A percentile compares a stretch with the other conserved stretches of the same genome.
phyloP scores from a whole-genome alignment of 2,113 vertebrate genomes.

The Rhinopomastus cyanomelas region DNA sequence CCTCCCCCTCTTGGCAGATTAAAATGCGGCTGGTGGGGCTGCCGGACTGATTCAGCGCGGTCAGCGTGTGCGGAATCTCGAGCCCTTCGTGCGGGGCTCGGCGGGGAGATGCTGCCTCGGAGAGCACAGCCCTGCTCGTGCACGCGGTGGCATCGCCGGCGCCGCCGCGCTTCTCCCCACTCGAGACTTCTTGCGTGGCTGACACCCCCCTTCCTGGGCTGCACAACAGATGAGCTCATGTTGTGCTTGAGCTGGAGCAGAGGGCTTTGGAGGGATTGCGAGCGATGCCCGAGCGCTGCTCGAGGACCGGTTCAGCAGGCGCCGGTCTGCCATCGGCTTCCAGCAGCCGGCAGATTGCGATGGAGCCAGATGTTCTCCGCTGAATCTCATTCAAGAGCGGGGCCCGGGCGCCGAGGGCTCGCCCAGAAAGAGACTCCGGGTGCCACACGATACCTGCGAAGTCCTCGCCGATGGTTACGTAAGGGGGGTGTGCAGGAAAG shows the following conservation, averaged over 20 bases:
- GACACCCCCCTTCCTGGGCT: not conserved
- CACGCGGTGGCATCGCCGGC: not conserved
- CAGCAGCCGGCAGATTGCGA: not conserved
- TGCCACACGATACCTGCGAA: not conserved
- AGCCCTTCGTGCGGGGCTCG: accelerated
- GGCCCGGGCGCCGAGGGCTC: not conserved
- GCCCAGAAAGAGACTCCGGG: not conserved
- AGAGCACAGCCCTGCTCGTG: not conserved
- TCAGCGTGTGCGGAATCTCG: not conserved
- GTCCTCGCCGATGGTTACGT: not conserved
- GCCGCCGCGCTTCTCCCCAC: not conserved
- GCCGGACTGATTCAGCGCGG: not conserved
- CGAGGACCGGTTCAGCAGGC: not conserved
- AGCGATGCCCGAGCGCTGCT: not conserved
- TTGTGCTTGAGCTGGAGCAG: not conserved
- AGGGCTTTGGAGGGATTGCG: not conserved
- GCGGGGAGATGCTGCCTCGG: accelerated
- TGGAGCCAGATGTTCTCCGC: not conserved
- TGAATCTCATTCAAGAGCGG: not conserved
- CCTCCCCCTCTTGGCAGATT: not conserved
- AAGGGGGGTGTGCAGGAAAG: not conserved
- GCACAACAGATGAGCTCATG: not conserved
- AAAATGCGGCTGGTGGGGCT: not conserved
- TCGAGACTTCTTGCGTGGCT: not conserved
- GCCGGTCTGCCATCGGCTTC: not conserved